phyloP scores from a whole-genome alignment of 1,140 invertebrate genomes.

The Rhagoletis pomonella region DNA sequence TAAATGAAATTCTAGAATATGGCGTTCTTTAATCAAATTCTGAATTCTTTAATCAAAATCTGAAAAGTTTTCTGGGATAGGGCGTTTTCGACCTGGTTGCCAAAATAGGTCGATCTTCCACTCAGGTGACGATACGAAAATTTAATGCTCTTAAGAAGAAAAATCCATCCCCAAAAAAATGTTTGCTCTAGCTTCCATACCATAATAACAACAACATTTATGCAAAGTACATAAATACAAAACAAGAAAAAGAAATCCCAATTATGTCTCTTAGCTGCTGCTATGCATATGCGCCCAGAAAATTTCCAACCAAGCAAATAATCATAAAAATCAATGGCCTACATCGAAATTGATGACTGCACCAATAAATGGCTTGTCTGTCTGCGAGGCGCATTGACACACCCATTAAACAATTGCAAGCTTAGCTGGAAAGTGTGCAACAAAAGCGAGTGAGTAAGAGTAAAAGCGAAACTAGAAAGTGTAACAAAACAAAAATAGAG shows the following conservation, averaged over 20 bases:
- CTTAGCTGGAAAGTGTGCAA: not conserved
- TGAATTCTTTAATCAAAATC: too few species aligned
- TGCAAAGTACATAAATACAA: not conserved
- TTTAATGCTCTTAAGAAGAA: too few species aligned
- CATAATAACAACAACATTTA: not conserved
- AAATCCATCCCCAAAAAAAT: too few species aligned
- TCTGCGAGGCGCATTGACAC: slow-evolving; percentile 30
- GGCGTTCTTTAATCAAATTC: too few species aligned
- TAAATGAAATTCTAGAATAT: too few species aligned
- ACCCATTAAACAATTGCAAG: slow-evolving; percentile 42
- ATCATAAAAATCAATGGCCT: slow-evolving; percentile 51
- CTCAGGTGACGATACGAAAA: too few species aligned
- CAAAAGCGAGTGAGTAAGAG: not conserved
- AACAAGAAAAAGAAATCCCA: not conserved
- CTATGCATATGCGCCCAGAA: not conserved
- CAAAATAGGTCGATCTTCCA: too few species aligned
- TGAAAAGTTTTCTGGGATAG: too few species aligned
- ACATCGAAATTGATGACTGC: slow-evolving; percentile 49
- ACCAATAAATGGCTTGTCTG: slow-evolving; percentile 38
- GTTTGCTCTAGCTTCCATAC: not conserved
- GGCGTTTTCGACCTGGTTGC: too few species aligned
- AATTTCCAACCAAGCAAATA: slow-evolving; percentile 48
- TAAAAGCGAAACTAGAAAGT: not conserved
- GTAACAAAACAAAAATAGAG: slow-evolving; percentile 24
- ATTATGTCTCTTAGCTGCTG: not conserved